Evolutionary conservation across 2,888 invertebrate genomes (phyloP).

Genomic region (Nycteola revayana): DNA sequence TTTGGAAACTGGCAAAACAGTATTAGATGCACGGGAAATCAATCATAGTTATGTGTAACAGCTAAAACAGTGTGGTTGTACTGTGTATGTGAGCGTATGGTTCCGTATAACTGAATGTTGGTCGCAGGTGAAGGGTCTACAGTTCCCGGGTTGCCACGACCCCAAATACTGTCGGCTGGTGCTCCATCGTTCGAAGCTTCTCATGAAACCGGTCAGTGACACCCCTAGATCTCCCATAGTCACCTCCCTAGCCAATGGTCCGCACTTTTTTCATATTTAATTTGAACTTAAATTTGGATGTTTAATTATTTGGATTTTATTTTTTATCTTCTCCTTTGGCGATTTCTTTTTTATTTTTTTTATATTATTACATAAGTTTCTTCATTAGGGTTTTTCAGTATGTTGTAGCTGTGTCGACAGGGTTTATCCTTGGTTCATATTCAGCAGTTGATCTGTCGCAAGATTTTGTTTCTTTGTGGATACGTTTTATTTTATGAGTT

Average conservation of each 20-base stretch:
- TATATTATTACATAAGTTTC: conserved; percentile 27
- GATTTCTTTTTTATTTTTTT: conserved; percentile 34
- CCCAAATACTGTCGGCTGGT: conserved; percentile 97
- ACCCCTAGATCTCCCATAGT: conserved; percentile 42
- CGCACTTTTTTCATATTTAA: conserved; percentile 42
- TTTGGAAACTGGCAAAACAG: no score
- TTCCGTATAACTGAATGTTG: conserved; percentile 64
- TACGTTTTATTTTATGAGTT: conserved; percentile 30
- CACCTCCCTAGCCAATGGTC: conserved; percentile 47
- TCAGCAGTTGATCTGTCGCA: conserved; percentile 27
- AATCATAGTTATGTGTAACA: no score
- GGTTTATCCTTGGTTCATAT: conserved; percentile 39
- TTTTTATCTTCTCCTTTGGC: conserved; percentile 36
- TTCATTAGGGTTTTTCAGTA: conserved; percentile 30
- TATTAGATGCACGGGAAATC: no score
- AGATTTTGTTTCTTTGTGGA: conserved; percentile 37
- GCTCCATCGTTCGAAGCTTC: conserved; percentile 97
- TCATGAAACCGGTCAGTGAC: conserved; percentile 96
- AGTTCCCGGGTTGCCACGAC: conserved; percentile 98
- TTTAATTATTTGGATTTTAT: conserved; percentile 36
- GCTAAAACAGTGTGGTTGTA: neutral
- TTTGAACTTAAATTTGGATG: conserved; percentile 50
- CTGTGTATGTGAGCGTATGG: conserved; percentile 43
- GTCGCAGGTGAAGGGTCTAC: conserved; percentile 96
- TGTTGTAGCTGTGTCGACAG: conserved; percentile 30